Conservation (phyloP, 2,888 invertebrate species). For the Xylota segnis region DNA sequence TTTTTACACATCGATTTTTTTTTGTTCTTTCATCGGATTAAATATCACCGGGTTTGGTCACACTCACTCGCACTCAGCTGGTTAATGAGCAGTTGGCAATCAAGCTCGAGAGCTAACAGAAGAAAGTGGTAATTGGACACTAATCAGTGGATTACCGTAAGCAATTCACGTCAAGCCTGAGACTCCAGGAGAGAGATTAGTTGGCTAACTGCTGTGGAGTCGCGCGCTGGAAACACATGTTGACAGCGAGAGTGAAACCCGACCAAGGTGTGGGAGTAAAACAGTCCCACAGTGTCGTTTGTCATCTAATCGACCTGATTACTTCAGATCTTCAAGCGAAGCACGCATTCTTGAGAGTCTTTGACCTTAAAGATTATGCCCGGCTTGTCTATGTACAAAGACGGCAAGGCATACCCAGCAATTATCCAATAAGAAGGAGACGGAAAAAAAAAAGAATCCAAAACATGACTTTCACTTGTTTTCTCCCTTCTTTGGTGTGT, state of each 20-base stretch:
- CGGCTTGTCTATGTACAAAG: background rate
- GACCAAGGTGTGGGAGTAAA: conserved; percentile 24
- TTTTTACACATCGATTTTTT: conserved; percentile 1
- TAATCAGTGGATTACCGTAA: conserved; percentile 70
- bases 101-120: conserved; percentile 33
- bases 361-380: conserved; percentile 51
- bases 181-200: conserved; percentile 33
- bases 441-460: conserved; percentile 14
- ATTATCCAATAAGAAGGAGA: conserved; percentile 54
- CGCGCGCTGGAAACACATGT: conserved; percentile 32
- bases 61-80: conserved; percentile 41
- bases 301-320: conserved; percentile 40
- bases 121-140: conserved; percentile 76
- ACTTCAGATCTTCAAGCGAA: conserved; percentile 27
- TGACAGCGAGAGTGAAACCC: conserved; percentile 64
- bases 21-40: conserved; percentile 16
- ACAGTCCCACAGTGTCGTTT: conserved; percentile 8
- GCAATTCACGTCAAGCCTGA: conserved; percentile 66
- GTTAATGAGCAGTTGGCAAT: conserved; percentile 60
- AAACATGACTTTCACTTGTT: conserved; percentile 69
- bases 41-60: conserved; percentile 27
- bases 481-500: conserved; percentile 53
- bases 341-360: conserved; percentile 41
- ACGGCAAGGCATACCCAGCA: conserved; percentile 23
- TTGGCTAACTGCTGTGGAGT: conserved; percentile 32